Percentiles rank a stretch among this genome's conserved stretches.
Conservation (phyloP, 2,888 invertebrate species). For the Andrena trimmerana region DNA sequence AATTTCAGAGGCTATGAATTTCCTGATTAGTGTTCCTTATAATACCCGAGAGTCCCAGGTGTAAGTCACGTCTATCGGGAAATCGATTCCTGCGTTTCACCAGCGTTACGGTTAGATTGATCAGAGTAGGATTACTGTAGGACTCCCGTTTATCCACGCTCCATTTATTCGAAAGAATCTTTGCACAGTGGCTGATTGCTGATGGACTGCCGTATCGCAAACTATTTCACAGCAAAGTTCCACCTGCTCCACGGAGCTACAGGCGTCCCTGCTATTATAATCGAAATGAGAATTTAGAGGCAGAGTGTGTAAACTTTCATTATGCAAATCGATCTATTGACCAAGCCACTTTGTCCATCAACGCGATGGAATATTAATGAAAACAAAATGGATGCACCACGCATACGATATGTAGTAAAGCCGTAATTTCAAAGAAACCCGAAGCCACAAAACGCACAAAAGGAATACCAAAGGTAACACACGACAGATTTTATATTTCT, state of each 20-base stretch:
- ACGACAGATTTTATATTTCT: conserved; percentile 28
- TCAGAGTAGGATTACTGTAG: conserved; percentile 50
- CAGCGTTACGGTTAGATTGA: conserved; percentile 24
- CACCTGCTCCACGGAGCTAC: conserved; percentile 13
- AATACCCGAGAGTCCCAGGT: background rate
- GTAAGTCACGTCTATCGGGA: conserved; percentile 17
- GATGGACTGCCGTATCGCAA: conserved; percentile 14
- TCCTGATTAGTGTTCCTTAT: conserved; percentile 33
- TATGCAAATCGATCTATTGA: background rate
- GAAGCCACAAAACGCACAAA: background rate
- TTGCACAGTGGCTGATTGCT: conserved; percentile 30
- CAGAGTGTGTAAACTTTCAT: background rate
- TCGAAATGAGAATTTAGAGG: background rate
- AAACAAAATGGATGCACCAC: background rate
- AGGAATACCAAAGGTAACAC: background rate
- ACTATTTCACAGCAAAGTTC: conserved; percentile 36
- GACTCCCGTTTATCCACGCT: conserved; percentile 44
- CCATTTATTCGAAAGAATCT: conserved; percentile 56
- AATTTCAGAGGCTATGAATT: conserved; percentile 25
- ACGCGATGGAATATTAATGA: background rate
- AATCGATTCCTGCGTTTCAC: conserved; percentile 43
- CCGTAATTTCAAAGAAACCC: background rate
- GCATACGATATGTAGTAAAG: background rate
- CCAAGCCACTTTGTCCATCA: background rate
- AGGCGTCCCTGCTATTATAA: background rate